These are phyloP conservation scores for Troilus luridus DNA, from an alignment of 2,888 invertebrate species.

Conservation along the genomic window DNA sequence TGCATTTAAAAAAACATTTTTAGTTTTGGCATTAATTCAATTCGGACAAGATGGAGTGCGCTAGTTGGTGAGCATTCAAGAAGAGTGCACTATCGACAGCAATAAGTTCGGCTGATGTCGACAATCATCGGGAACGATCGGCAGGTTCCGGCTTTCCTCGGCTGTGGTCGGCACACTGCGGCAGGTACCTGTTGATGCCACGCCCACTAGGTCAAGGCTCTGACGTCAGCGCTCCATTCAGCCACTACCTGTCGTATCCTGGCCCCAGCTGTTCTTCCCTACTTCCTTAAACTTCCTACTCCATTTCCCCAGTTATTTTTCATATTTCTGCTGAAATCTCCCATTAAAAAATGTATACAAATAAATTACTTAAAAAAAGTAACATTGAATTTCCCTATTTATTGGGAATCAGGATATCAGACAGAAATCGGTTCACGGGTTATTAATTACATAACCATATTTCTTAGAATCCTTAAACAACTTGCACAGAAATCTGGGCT, in stretches of 20 bases:
- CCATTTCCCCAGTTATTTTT: not conserved
- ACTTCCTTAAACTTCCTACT: not conserved
- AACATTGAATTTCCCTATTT: no score
- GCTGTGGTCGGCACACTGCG: constrained; percentile 14
- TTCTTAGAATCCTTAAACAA: no score
- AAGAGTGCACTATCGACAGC: constrained; percentile 48
- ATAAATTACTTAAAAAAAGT: not conserved
- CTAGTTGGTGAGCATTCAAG: not conserved
- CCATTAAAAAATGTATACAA: not conserved
- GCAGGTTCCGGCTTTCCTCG: not conserved
- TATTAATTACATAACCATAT: no score
- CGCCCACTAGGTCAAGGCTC: constrained; percentile 47
- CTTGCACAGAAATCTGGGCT: no score
- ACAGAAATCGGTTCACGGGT: no score
- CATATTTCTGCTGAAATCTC: not conserved
- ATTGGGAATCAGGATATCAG: no score
- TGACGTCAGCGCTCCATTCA: constrained; percentile 36
- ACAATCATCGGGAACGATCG: not conserved
- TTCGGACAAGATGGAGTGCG: not conserved
- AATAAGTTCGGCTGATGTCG: not conserved
- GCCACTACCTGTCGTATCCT: constrained; percentile 43
- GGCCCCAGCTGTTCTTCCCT: not conserved
- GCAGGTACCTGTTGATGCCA: constrained; percentile 57
- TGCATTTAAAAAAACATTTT: no score
- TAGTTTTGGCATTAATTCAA: not conserved